Percentiles rank a stretch among this genome's conserved stretches.
These are phyloP conservation scores for Trachelus tabidus DNA, from an alignment of 2,888 invertebrate genomes.

Conservation along the genomic window DNA sequence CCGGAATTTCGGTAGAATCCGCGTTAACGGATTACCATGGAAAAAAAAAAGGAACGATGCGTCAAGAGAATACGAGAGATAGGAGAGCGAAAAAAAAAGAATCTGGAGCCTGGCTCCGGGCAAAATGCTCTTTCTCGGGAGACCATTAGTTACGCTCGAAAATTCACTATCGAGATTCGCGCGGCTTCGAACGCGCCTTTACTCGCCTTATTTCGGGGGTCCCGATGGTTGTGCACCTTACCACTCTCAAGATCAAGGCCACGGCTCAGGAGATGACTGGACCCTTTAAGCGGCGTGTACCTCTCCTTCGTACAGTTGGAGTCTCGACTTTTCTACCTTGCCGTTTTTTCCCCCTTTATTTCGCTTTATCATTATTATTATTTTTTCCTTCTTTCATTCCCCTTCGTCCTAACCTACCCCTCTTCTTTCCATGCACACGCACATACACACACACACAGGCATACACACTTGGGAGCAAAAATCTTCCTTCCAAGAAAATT, in stretches of 20 bases:
- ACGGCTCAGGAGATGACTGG: conserved; percentile 59
- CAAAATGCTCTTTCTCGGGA: neutral
- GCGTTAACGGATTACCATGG: neutral
- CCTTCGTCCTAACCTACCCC: neutral
- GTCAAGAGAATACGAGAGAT: neutral
- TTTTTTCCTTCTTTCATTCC: neutral
- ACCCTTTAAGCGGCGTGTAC: conserved; percentile 55
- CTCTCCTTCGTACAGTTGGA: conserved; percentile 35
- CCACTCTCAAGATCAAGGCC: conserved; percentile 64
- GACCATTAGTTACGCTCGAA: neutral
- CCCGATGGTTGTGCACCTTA: conserved; percentile 48
- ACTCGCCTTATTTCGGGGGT: conserved; percentile 41
- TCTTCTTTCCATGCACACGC: neutral
- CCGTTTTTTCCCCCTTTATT: neutral
- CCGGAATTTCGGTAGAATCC: neutral
- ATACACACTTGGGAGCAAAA: neutral
- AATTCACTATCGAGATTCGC: conserved; percentile 2
- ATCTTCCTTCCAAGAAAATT: neutral
- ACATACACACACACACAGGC: no score
- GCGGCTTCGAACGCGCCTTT: conserved; percentile 3
- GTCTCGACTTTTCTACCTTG: conserved; percentile 27
- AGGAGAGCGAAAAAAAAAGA: neutral
- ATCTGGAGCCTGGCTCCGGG: neutral
- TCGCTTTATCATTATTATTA: neutral
- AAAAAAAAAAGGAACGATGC: neutral